phyloP scores from a whole-genome alignment of 2,888 invertebrate genomes.

The Hyppa rectilinea region DNA sequence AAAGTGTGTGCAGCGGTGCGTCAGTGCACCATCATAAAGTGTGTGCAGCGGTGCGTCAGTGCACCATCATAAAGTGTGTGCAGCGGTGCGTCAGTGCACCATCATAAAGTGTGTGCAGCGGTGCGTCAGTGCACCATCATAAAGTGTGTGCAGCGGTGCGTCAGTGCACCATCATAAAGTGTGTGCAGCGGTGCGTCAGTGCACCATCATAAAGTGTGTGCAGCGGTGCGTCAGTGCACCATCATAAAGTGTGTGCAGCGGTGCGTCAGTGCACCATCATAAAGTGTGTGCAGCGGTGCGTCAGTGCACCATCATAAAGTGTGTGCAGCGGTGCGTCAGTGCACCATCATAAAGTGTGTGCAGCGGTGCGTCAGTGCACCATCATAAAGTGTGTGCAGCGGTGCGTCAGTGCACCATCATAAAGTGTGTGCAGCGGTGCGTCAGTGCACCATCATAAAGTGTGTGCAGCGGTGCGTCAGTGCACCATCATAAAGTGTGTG shows the following conservation, averaged over 20 bases:
- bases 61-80: slow-evolving; percentile 34
- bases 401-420: slow-evolving; percentile 36
- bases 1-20: slow-evolving; percentile 25
- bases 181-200: slow-evolving; percentile 27
- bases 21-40: slow-evolving; percentile 32
- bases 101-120: slow-evolving; percentile 19
- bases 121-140: slow-evolving; percentile 36
- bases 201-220: slow-evolving; percentile 34
- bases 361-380: slow-evolving; percentile 28
- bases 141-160: slow-evolving; percentile 25
- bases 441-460: slow-evolving; percentile 32
- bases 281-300: slow-evolving; percentile 25
- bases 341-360: slow-evolving; percentile 34
- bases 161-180: slow-evolving; percentile 32
- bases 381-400: slow-evolving; percentile 19
- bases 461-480: slow-evolving; percentile 27
- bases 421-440: slow-evolving; percentile 25
- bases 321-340: slow-evolving; percentile 27
- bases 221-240: slow-evolving; percentile 28
- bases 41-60: slow-evolving; percentile 27
- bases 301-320: slow-evolving; percentile 32
- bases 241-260: slow-evolving; percentile 19
- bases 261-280: slow-evolving; percentile 36
- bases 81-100: slow-evolving; percentile 28
- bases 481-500: slow-evolving; percentile 34